These are phyloP conservation scores for Ecliptopera silaceata DNA, from an alignment of 2,888 invertebrate genomes.

Conservation along the genomic window DNA sequence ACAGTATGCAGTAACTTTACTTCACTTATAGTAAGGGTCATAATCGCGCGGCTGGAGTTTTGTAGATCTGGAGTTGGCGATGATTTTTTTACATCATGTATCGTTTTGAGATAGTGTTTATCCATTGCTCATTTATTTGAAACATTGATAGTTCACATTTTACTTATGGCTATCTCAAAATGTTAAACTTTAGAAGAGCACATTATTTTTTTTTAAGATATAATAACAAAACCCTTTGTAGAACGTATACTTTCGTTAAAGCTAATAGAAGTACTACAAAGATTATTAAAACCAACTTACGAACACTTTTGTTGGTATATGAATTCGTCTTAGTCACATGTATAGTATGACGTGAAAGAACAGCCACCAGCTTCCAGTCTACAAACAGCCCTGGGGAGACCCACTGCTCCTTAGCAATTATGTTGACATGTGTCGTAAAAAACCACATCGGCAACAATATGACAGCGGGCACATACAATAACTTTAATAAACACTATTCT, in stretches of 20 bases:
- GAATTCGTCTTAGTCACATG: no score
- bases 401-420: constrained; percentile 69
- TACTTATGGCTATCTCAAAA: no score
- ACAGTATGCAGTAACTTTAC: constrained; percentile 44
- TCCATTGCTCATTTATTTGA: not conserved
- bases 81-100: not conserved
- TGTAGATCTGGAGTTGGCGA: not conserved
- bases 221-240: no score
- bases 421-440: constrained; percentile 73
- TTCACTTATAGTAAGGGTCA: constrained; percentile 45
- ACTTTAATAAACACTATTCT: constrained; percentile 53
- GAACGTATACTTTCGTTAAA: no score
- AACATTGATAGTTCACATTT: no score
- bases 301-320: no score
- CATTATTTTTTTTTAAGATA: no score
- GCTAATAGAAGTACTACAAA: no score
- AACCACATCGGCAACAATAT: constrained; percentile 53
- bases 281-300: no score
- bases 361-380: constrained; percentile 10
- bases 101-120: not conserved
- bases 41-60: constrained; percentile 51
- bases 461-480: constrained; percentile 54
- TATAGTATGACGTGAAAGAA: not conserved
- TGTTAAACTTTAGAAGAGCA: no score
- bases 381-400: constrained; percentile 47